A percentile compares a stretch with the other conserved stretches of the same genome.
Evolutionary conservation across 1,140 invertebrate species (phyloP).

Genomic region (Chironomus tepperi): DNA sequence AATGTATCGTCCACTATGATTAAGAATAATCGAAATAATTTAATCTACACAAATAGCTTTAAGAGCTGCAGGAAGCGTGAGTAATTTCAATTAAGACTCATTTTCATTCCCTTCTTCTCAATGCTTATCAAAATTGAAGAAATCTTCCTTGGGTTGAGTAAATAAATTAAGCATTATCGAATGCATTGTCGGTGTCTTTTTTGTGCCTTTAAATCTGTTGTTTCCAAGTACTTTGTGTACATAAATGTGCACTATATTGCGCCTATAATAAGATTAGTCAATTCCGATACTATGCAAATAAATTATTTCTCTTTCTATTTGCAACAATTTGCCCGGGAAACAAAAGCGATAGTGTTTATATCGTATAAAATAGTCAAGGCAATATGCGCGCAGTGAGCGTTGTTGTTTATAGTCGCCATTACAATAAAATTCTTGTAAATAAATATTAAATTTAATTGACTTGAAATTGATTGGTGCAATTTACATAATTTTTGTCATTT

Average conservation of each 20-base stretch:
- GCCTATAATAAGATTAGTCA: neutral
- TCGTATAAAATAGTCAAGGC: neutral
- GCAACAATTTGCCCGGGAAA: neutral
- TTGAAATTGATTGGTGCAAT: conserved; percentile 8
- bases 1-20: neutral
- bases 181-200: neutral
- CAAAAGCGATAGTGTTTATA: neutral
- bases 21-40: neutral
- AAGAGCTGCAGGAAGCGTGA: conserved; percentile 15
- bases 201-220: neutral
- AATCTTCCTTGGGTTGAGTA: conserved; percentile 3
- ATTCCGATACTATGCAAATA: neutral
- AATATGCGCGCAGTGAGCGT: neutral
- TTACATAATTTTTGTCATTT: conserved; percentile 18
- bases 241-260: conserved; percentile 1
- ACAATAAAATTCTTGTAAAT: conserved; percentile 19
- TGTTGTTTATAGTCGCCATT: conserved; percentile 10
- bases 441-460: conserved; percentile 23
- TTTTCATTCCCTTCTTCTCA: neutral
- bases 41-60: conserved; percentile 3
- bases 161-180: neutral
- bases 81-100: conserved; percentile 18
- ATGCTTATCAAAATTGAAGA: neutral
- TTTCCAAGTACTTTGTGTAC: neutral
- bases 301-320: conserved; percentile 2